phyloP scores from a whole-genome alignment of 2,797 vertebrate species.

The Platalea minor region DNA sequence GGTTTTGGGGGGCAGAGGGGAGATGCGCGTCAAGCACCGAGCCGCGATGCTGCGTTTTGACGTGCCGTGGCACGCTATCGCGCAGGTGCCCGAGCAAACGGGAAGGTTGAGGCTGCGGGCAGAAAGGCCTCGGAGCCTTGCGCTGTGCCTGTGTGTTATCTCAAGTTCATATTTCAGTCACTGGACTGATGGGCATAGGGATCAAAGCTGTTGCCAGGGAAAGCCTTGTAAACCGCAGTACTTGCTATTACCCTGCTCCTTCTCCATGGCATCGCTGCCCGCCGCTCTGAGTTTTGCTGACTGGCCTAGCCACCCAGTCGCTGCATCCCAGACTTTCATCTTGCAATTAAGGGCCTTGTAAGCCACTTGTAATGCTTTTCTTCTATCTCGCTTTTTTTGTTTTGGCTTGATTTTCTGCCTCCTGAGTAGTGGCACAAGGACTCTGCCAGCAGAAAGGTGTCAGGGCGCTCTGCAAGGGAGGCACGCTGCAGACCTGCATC shows the following conservation, averaged over 20 bases:
- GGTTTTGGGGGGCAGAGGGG: neutral
- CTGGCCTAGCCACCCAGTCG: neutral
- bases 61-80: neutral
- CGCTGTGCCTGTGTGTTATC: neutral
- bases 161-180: neutral
- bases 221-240: neutral
- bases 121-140: neutral
- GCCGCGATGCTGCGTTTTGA: neutral
- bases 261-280: neutral
- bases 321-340: neutral
- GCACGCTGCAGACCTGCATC: neutral
- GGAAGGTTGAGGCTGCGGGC: neutral
- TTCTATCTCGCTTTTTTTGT: neutral
- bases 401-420: neutral
- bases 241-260: neutral
- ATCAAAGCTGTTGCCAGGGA: neutral
- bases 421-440: too few species aligned
- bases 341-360: neutral
- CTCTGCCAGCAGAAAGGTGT: neutral
- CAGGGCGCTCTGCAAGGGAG: neutral
- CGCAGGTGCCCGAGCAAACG: neutral
- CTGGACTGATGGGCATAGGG: neutral
- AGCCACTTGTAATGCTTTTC: neutral
- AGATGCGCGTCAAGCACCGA: neutral
- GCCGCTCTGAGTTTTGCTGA: neutral